phyloP scores from a whole-genome alignment of 2,113 vertebrate genomes.

The Mystacornis crossleyi region DNA sequence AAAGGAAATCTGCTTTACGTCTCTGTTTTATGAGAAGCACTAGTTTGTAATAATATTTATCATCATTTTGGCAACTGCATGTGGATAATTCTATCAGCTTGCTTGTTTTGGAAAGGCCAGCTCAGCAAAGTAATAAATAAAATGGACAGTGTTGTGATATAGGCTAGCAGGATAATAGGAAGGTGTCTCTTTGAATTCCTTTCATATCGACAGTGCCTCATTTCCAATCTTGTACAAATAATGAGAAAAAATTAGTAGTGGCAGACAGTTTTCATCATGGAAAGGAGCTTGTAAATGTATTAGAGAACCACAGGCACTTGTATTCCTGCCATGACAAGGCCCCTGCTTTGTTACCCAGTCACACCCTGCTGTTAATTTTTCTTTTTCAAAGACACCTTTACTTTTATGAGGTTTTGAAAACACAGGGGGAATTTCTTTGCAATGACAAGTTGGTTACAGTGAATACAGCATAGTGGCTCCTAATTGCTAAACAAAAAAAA shows the following conservation, averaged over 20 bases:
- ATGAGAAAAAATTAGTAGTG: not conserved
- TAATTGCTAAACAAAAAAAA: not conserved
- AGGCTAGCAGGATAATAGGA: not conserved
- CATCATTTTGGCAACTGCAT: not conserved
- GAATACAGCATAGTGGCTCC: not conserved
- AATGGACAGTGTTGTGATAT: not conserved
- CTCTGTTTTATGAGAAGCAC: not conserved
- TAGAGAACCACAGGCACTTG: not conserved
- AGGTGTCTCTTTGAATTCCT: not conserved
- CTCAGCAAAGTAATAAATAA: slow-evolving; percentile 8
- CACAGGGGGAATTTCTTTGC: not conserved
- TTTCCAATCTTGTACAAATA: slow-evolving; percentile 21
- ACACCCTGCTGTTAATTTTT: not conserved
- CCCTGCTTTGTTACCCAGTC: not conserved
- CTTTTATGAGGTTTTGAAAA: not conserved
- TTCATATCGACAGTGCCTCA: not conserved
- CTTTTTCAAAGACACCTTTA: not conserved
- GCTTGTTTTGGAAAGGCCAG: not conserved
- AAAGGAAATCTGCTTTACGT: not conserved
- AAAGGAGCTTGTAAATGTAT: not conserved
- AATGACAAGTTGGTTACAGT: not conserved
- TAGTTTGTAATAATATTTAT: slow-evolving; percentile 25
- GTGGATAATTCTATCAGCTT: not conserved
- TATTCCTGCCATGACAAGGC: not conserved
- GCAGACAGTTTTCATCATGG: not conserved